These are phyloP conservation scores for Garrulus glandarius DNA, from an alignment of 2,797 vertebrate genomes.

Conservation along the genomic window DNA sequence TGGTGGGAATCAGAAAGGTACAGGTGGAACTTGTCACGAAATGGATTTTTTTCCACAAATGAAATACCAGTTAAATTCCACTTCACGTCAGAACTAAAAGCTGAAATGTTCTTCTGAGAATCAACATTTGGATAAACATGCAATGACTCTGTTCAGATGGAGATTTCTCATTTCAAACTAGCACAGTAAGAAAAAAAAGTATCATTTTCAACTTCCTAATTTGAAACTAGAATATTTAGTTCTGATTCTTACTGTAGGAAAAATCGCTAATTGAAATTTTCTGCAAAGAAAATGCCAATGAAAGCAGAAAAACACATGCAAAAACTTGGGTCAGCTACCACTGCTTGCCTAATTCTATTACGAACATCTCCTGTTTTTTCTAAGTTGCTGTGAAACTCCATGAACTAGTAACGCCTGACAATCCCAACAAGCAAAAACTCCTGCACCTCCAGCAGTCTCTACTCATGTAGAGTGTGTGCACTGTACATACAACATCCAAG, in stretches of 20 bases:
- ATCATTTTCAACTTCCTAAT: neutral
- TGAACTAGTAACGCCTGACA: neutral
- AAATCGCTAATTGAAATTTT: neutral
- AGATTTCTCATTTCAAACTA: neutral
- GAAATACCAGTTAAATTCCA: neutral
- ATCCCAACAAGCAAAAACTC: neutral
- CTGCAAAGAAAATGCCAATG: neutral
- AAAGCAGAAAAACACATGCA: neutral
- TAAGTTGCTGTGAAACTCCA: neutral
- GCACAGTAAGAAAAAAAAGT: neutral
- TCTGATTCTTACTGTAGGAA: neutral
- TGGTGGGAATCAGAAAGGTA: neutral
- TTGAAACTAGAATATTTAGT: neutral
- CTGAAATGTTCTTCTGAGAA: neutral
- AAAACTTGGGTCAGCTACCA: neutral
- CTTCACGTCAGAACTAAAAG: neutral
- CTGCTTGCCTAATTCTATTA: neutral
- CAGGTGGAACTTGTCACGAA: neutral
- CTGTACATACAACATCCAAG: neutral
- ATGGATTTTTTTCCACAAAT: neutral
- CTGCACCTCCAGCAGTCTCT: neutral
- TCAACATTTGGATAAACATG: neutral
- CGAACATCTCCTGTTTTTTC: neutral
- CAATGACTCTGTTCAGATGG: neutral
- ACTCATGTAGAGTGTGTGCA: fast-evolving